These are phyloP conservation scores for Calliphora vicina DNA, from an alignment of 1,140 invertebrate species.

Conservation along the genomic window DNA sequence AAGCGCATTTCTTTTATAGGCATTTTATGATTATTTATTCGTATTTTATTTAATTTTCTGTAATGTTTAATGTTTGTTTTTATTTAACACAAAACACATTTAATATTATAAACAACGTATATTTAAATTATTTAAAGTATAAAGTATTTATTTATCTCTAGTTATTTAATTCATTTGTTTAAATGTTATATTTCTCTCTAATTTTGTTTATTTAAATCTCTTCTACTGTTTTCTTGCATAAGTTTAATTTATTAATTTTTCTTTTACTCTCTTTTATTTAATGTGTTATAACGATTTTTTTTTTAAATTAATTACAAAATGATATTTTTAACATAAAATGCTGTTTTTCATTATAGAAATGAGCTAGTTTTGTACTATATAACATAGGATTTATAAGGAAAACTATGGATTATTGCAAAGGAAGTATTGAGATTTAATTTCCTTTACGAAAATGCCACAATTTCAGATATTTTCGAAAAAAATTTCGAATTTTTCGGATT, in stretches of 20 bases:
- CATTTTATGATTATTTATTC: slow-evolving; percentile 21
- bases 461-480: too few species aligned
- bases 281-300: background rate
- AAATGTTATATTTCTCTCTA: background rate
- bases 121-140: background rate
- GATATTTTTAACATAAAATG: too few species aligned
- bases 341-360: background rate
- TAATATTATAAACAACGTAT: background rate
- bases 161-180: background rate
- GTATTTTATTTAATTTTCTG: background rate
- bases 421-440: too few species aligned
- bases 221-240: background rate
- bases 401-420: background rate
- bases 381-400: background rate
- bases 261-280: background rate
- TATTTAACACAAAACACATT: background rate
- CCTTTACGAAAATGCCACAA: too few species aligned
- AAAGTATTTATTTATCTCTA: slow-evolving; percentile 12
- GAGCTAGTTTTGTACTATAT: too few species aligned
- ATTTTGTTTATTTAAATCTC: background rate
- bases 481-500: too few species aligned
- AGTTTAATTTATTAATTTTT: slow-evolving; percentile 1
- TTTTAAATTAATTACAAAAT: background rate
- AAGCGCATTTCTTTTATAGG: slow-evolving; percentile 34
- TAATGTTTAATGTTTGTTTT: background rate